A percentile compares a stretch with the other conserved stretches of the same genome.
Conservation (phyloP, 2,888 invertebrate species). For the Julus scanicus region DNA sequence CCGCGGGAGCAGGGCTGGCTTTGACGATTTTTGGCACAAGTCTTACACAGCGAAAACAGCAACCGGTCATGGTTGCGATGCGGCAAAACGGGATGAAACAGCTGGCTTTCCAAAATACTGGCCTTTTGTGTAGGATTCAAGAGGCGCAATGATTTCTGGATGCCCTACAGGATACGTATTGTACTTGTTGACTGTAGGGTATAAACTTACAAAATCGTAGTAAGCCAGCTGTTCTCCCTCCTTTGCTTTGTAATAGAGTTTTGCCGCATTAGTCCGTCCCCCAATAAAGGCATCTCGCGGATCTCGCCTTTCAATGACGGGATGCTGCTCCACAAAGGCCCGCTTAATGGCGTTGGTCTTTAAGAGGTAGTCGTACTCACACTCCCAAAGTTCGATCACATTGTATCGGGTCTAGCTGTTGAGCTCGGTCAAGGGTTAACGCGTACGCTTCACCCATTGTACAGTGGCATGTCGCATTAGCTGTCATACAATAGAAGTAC, state of each 20-base stretch:
- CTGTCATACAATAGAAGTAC: conserved; percentile 55
- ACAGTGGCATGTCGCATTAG: not conserved
- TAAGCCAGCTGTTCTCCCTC: not conserved
- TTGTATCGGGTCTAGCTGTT: conserved; percentile 58
- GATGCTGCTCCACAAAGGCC: too few relatives aligned
- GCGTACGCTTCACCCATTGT: conserved; percentile 56
- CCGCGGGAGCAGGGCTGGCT: too few relatives aligned
- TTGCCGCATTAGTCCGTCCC: not conserved
- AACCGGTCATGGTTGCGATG: too few relatives aligned
- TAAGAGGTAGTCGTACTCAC: conserved; percentile 59
- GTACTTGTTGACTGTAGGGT: not conserved
- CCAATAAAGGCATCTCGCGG: not conserved
- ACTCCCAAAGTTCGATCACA: conserved; percentile 61
- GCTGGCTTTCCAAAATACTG: too few relatives aligned
- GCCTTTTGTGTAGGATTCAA: not conserved
- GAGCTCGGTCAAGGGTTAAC: conserved; percentile 55
- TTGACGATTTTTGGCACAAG: too few relatives aligned
- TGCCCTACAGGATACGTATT: not conserved
- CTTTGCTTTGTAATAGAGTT: not conserved
- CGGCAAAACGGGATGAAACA: not conserved
- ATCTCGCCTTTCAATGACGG: not conserved
- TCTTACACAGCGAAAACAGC: not conserved
- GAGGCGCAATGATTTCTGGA: not conserved
- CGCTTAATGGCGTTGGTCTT: conserved; percentile 56
- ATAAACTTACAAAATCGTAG: not conserved